A percentile compares a stretch with the other conserved stretches of the same genome.
Conservation (phyloP, 2,797 vertebrate species). For the Anguilla pacifica region DNA sequence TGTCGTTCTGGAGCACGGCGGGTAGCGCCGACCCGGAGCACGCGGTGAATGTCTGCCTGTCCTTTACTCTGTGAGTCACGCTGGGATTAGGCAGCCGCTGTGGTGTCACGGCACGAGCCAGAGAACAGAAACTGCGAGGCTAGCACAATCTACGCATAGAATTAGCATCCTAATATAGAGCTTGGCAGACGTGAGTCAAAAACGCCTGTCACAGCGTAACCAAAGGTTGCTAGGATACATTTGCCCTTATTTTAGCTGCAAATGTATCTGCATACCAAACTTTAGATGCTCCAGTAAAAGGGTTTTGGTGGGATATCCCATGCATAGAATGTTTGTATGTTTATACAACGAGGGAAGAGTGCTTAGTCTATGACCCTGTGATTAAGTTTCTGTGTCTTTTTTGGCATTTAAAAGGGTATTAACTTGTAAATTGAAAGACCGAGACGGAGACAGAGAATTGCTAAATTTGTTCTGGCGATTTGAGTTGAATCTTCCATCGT, state of each 20-base stretch:
- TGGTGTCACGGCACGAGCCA: background rate
- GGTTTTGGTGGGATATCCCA: conserved; percentile 2
- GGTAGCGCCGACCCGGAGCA: background rate
- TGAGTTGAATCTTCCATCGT: background rate
- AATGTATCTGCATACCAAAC: background rate
- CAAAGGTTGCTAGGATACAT: background rate
- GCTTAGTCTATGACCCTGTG: too few species aligned
- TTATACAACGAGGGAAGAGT: too few species aligned
- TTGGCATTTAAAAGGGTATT: background rate
- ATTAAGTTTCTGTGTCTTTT: background rate
- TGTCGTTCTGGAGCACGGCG: background rate
- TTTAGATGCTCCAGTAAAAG: background rate
- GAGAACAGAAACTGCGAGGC: background rate
- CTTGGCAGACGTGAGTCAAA: background rate
- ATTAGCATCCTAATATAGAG: background rate
- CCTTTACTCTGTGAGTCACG: background rate
- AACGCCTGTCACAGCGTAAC: background rate
- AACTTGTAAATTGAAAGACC: background rate
- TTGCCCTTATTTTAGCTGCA: background rate
- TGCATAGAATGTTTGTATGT: background rate
- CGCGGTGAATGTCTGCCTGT: background rate
- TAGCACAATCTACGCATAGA: conserved; percentile 3
- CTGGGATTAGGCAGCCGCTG: background rate
- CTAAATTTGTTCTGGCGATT: background rate
- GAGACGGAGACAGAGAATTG: background rate